Base-by-base conservation (phyloP, 2,797 vertebrate genomes). In the Sebastiscus albofasciatus region DNA sequence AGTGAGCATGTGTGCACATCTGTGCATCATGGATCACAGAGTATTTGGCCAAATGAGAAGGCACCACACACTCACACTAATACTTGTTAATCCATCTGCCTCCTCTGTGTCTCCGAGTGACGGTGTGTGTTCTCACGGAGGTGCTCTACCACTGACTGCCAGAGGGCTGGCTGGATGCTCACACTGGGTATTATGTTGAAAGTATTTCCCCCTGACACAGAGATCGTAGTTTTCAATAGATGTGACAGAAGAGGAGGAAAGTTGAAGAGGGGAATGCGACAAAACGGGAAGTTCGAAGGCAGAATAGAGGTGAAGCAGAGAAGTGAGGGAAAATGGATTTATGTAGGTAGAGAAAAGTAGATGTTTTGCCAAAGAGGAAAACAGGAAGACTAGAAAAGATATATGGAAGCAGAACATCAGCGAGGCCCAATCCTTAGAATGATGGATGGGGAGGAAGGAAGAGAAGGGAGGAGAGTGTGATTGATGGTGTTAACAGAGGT, bases 11-110 rank as follows among this genome's bases (percentile, higher is more conserved):
- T 76, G 26, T 76, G 71, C 42, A 46, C 42, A 46, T 71, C 7
- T 72, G 72, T 77, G 72, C 69, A 64, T 72, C 54, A 31, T 80
- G 76, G 84, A 85, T 90, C 80, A 78, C 31, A 64, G 27, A 67
- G 72, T 81, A 52, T 89, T 89, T 84, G 36, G 83, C 65, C 24
- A 85, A 86, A 90, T 90, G 77, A 91, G 49, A 82, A 75, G 81
- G 82, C 82, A 24, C 75, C 75, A 70, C 81, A 79, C 76, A 84
- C 60, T 74, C 70, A 10, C 85, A 29, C 39, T 89, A 87, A 90
- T 77, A 4, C 88, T 58, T 58, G 67, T 73, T 88, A 89, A 93
- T 92, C 92, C 84, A 80, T 70, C 71, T 82, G 87, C 87, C 92
- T 90, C 87, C 90, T 78, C 79, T 22, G 71, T 79, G 89, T 92